Base-by-base conservation (phyloP, 2,888 invertebrate genomes). In the Tridacna crocea region DNA sequence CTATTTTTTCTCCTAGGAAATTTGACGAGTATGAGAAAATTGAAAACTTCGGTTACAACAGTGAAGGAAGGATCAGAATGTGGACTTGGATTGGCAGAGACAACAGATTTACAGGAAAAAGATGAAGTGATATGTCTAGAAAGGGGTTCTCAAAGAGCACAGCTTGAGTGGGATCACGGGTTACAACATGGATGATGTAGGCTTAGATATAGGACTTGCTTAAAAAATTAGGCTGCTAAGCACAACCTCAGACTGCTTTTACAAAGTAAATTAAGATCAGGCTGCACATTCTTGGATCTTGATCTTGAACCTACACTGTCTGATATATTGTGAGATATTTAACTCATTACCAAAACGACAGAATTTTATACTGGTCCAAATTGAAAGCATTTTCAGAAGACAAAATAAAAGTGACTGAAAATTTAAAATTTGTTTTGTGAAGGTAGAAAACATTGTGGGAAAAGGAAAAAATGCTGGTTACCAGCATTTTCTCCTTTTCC, bases 1-100 rank as follows among this genome's bases (percentile, higher is more conserved):
- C 3, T 36, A n/a, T n/a, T n/a, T 55, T 55, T 55, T n/a, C 4
- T 10, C 26, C 17, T 55, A 22, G 22, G 19, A 17, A 27, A 19
- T 19, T 72, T 58, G 75, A 27, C 66, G 55, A 22, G 73, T 51
- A 70, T 70, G 70, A 70, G 51, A 36, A 70, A 13, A 24, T 26
- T 51, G n/a, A 51, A 22, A 22, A 70, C 51, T 24, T 48, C 48
- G 0, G 70, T 51, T 22, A 26, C 11, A 17, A 70, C 13, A n/a
- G 26, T 51, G 8, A 70, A 46, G 12, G 70, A 70, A 51, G 70
- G 70, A 12, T 51, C 22, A 26, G 70, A 70, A 24, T 70, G 70
- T 70, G 70, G 70, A 12, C 51, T 70, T 11, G 70, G 70, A 22
- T 24, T 70, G 17, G 70, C 48, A 24, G 22, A 17, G 6, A 8